phyloP scores from a whole-genome alignment of 2,888 invertebrate genomes.

The Bellardia bayeri region DNA sequence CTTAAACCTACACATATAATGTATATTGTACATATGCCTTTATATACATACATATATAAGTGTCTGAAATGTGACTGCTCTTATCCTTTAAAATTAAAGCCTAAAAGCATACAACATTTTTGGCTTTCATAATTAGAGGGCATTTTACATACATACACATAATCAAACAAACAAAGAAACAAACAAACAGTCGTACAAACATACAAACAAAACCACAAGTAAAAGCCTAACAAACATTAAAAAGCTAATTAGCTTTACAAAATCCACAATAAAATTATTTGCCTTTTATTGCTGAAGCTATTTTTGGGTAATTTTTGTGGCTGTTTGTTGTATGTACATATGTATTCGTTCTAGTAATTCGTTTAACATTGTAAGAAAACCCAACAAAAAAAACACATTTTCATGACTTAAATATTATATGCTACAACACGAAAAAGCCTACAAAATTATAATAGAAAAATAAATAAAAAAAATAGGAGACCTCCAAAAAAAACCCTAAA shows the following conservation, averaged over 20 bases:
- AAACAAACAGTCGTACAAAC: background rate
- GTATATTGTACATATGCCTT: no score
- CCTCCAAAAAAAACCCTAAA: conserved; percentile 22
- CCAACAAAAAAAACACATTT: background rate
- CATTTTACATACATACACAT: conserved; percentile 6
- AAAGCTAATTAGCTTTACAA: conserved; percentile 67
- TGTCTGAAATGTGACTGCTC: background rate
- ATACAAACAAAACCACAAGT: conserved; percentile 21
- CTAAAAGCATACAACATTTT: conserved; percentile 14
- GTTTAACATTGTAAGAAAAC: conserved; percentile 5
- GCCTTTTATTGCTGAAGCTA: conserved; percentile 12
- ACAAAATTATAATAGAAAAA: background rate
- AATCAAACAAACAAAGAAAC: background rate
- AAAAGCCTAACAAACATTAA: conserved; percentile 54
- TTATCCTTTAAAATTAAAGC: conserved; percentile 18
- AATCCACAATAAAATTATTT: conserved; percentile 57
- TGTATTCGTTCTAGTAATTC: background rate
- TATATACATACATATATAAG: background rate
- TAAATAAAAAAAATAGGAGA: background rate
- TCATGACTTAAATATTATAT: conserved; percentile 40
- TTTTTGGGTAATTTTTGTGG: background rate
- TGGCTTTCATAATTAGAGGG: conserved; percentile 37
- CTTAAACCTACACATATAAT: background rate
- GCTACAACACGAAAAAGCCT: background rate
- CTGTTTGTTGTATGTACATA: background rate